Conservation (phyloP, 2,113 vertebrate species). For the Catharus minimus region DNA sequence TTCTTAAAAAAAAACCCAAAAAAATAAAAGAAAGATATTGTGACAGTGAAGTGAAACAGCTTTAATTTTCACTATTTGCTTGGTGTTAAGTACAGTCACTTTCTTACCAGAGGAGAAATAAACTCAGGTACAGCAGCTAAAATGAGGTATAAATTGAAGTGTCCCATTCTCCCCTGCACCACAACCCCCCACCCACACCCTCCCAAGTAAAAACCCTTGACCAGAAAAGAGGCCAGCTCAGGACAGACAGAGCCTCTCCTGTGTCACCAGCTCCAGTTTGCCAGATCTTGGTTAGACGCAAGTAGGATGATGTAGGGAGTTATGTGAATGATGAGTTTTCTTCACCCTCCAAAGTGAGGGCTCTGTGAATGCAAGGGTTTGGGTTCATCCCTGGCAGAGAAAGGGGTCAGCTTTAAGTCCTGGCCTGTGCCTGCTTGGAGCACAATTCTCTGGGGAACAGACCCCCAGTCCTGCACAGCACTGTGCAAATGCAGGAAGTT, state of each 20-base stretch:
- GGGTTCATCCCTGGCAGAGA: background rate
- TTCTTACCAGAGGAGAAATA: constrained; percentile 36
- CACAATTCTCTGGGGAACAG: background rate
- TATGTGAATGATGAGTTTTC: background rate
- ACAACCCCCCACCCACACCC: background rate
- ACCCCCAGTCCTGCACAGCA: background rate
- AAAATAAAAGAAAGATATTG: constrained; percentile 69
- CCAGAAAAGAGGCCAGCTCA: background rate
- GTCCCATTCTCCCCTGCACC: background rate
- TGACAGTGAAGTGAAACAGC: constrained; percentile 66
- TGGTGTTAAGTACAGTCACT: constrained; percentile 47
- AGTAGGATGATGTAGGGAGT: background rate
- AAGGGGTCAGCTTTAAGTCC: background rate
- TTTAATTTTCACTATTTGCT: constrained; percentile 59
- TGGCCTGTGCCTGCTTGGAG: background rate
- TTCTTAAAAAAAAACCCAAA: constrained; percentile 64
- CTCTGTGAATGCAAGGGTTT: background rate
- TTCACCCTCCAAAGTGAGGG: background rate
- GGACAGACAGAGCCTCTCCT: background rate
- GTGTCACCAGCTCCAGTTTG: constrained; percentile 2
- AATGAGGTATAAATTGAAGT: constrained; percentile 61
- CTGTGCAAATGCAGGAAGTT: background rate
- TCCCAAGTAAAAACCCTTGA: constrained; percentile 26
- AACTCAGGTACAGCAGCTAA: constrained; percentile 48
- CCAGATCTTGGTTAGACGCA: background rate